Evolutionary conservation across 2,888 invertebrate genomes (phyloP).

Genomic region (Hirtodrosophila alboralis): DNA sequence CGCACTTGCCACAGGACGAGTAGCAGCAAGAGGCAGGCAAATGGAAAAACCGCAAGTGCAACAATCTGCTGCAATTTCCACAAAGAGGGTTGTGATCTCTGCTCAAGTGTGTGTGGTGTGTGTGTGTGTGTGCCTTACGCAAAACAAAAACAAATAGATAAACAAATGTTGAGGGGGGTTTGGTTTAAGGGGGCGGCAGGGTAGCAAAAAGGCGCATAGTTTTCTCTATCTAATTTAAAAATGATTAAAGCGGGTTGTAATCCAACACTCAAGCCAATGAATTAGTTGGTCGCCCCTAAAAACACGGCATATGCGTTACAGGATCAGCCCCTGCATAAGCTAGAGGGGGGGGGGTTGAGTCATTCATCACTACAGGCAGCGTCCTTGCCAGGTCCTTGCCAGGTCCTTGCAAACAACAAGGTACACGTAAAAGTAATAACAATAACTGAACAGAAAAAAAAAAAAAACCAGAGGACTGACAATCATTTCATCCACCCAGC

Average conservation of each 20-base stretch:
- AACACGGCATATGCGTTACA: slow-evolving; percentile 76
- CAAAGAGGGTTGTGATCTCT: slow-evolving; percentile 19
- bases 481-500: slow-evolving; percentile 64
- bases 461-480: slow-evolving; percentile 23
- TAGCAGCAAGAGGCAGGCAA: slow-evolving; percentile 11
- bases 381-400: slow-evolving; percentile 20
- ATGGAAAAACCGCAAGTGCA: slow-evolving; percentile 61
- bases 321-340: background rate
- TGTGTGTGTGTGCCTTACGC: slow-evolving; percentile 36
- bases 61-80: slow-evolving; percentile 80
- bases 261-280: slow-evolving; percentile 81
- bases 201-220: slow-evolving; percentile 65
- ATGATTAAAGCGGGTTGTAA: slow-evolving; percentile 82
- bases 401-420: no score
- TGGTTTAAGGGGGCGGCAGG: slow-evolving; percentile 8
- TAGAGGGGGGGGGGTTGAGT: slow-evolving; percentile 15
- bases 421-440: slow-evolving; percentile 73
- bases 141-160: slow-evolving; percentile 71
- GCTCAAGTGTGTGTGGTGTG: no score
- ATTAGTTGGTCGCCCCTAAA: slow-evolving; percentile 66
- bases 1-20: slow-evolving; percentile 48
- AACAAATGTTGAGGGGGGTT: slow-evolving; percentile 58
- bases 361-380: slow-evolving; percentile 74
- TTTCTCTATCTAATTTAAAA: slow-evolving; percentile 80
- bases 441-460: slow-evolving; percentile 60